Evolutionary conservation across 2,797 vertebrate species (phyloP).

Genomic region (Molossus alvarezi): DNA sequence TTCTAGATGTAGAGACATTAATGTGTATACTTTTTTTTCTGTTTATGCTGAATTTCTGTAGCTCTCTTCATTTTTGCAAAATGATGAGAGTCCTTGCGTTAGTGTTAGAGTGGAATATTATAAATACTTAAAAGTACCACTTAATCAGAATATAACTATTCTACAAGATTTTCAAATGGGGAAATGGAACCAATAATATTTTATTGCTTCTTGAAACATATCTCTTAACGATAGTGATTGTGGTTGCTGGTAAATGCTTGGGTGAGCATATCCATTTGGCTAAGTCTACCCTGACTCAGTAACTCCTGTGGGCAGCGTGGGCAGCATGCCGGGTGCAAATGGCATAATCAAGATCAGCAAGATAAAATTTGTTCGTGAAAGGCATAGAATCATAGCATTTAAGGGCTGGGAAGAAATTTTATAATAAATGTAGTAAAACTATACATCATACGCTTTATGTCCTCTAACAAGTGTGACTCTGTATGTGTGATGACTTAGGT

Average conservation of each 20-base stretch:
- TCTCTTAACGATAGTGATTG: neutral
- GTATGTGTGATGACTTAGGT: neutral
- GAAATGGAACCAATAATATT: neutral
- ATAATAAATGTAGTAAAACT: constrained; percentile 53
- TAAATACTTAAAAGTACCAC: neutral
- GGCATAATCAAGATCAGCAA: neutral
- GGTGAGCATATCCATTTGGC: neutral
- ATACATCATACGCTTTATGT: neutral
- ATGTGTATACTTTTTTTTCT: neutral
- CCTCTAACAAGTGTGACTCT: neutral
- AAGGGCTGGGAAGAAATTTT: neutral
- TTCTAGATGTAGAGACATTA: neutral
- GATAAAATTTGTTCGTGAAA: constrained; percentile 15
- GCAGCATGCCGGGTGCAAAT: neutral
- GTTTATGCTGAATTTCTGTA: neutral
- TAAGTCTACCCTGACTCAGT: neutral
- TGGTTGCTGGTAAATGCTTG: neutral
- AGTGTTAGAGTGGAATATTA: neutral
- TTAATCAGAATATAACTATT: constrained; percentile 23
- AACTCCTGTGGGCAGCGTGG: neutral
- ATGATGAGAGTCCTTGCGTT: neutral
- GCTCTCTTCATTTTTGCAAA: neutral
- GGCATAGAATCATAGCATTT: neutral
- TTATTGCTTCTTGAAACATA: neutral
- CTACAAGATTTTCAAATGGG: constrained; percentile 44